Evolutionary conservation across 2,888 invertebrate genomes (phyloP).

Genomic region (Pocota personata): DNA sequence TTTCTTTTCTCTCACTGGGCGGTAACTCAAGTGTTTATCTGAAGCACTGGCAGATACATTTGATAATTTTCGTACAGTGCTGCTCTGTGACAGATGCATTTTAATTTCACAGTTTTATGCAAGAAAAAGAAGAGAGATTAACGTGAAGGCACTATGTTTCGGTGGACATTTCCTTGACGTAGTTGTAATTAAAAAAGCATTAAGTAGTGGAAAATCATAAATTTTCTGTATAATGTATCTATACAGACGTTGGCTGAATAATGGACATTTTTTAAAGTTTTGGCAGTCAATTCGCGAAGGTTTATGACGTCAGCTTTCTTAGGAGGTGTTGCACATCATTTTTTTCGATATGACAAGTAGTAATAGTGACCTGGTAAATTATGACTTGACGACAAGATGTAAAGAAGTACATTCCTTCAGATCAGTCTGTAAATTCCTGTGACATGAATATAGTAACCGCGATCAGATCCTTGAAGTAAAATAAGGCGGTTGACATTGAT

Average conservation of each 20-base stretch:
- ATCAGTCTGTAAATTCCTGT: no score
- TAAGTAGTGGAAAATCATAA: constrained; percentile 25
- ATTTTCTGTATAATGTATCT: not conserved
- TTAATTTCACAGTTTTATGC: not conserved
- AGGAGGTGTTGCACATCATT: not conserved
- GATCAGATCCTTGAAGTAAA: no score
- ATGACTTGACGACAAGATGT: no score
- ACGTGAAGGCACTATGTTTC: constrained; percentile 4
- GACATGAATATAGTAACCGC: no score
- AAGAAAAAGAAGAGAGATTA: constrained; percentile 36
- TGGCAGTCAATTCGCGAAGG: not conserved
- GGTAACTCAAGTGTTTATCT: not conserved
- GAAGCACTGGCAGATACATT: not conserved
- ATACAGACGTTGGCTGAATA: not conserved
- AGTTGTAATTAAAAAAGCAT: constrained; percentile 48
- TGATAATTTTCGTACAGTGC: not conserved
- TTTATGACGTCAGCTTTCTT: not conserved
- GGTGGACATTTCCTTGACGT: constrained; percentile 24
- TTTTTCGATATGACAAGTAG: no score
- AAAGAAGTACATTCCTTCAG: no score
- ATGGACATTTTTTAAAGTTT: not conserved
- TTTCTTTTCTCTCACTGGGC: not conserved
- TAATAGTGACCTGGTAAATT: no score
- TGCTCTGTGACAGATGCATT: not conserved
- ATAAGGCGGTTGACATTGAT: no score